Evolutionary conservation across 2,113 vertebrate genomes (phyloP).

Genomic region (Climacteris rufus): DNA sequence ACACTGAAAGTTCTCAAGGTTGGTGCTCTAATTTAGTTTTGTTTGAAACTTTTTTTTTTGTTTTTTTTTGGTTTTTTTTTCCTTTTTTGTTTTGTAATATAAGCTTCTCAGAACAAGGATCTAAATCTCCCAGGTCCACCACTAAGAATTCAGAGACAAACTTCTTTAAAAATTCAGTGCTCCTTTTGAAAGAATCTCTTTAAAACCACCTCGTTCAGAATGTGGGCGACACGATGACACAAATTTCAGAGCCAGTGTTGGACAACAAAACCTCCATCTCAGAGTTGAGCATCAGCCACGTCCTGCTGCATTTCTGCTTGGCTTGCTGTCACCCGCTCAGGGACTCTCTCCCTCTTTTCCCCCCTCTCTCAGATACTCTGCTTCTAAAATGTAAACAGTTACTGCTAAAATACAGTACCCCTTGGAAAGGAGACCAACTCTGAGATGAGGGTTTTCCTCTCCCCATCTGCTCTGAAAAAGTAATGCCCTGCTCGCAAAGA

Average conservation of each 20-base stretch:
- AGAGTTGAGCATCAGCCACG: slow-evolving; percentile 58
- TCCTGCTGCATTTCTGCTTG: slow-evolving; percentile 15
- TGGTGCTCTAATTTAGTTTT: slow-evolving; percentile 74
- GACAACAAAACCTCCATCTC: slow-evolving; percentile 82
- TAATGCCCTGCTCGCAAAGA: slow-evolving; percentile 69
- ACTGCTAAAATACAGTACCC: slow-evolving; percentile 65
- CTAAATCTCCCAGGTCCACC: slow-evolving; percentile 73
- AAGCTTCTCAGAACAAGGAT: slow-evolving; percentile 69
- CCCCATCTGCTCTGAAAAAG: slow-evolving; percentile 72
- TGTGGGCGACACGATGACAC: slow-evolving; percentile 71
- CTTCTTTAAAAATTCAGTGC: slow-evolving; percentile 70
- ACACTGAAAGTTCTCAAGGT: slow-evolving; percentile 73
- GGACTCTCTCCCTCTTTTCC: neutral
- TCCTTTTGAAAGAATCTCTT: slow-evolving; percentile 70
- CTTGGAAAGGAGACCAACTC: slow-evolving; percentile 76
- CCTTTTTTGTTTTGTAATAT: neutral
- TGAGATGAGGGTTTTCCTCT: slow-evolving; percentile 82
- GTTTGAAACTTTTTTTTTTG: neutral
- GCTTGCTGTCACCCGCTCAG: slow-evolving; percentile 26
- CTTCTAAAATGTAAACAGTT: slow-evolving; percentile 52
- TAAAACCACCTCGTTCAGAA: slow-evolving; percentile 74
- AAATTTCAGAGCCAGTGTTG: slow-evolving; percentile 62
- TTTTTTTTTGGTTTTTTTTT: neutral
- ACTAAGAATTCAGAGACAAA: slow-evolving; percentile 79
- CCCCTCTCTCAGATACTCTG: neutral